Percentiles rank a stretch among this genome's conserved stretches.
These are phyloP conservation scores for Andrena bicolor DNA, from an alignment of 2,888 invertebrate species.

Conservation along the genomic window DNA sequence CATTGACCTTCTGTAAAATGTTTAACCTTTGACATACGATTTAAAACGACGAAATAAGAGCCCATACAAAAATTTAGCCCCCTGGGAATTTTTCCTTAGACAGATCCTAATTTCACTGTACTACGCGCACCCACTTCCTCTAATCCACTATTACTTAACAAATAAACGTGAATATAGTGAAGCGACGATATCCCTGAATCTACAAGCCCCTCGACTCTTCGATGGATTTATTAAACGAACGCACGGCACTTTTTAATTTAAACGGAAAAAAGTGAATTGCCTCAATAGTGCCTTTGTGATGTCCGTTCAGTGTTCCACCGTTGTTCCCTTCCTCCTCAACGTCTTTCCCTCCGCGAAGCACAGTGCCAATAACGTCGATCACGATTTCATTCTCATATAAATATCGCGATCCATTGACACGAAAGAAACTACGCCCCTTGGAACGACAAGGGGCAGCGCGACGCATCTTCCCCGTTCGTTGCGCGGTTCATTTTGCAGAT, in stretches of 20 bases:
- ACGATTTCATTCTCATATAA: conserved; percentile 5
- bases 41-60: no score
- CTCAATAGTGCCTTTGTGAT: conserved; percentile 11
- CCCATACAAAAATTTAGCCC: no score
- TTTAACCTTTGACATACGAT: no score
- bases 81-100: no score
- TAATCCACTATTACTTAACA: background rate
- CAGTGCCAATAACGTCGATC: conserved; percentile 7
- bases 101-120: no score
- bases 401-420: conserved; percentile 26
- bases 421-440: background rate
- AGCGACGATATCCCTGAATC: background rate
- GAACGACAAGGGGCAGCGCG: background rate
- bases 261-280: conserved; percentile 16
- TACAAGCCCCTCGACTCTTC: background rate
- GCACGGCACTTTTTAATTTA: conserved; percentile 8
- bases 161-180: background rate
- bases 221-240: conserved; percentile 9
- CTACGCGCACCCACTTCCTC: no score
- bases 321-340: background rate
- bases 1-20: no score
- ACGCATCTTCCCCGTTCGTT: background rate
- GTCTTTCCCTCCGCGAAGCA: background rate
- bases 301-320: conserved; percentile 6
- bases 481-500: conserved; percentile 10